These are phyloP conservation scores for Dryadula phaetusa DNA, from an alignment of 2,888 invertebrate genomes.

Conservation along the genomic window DNA sequence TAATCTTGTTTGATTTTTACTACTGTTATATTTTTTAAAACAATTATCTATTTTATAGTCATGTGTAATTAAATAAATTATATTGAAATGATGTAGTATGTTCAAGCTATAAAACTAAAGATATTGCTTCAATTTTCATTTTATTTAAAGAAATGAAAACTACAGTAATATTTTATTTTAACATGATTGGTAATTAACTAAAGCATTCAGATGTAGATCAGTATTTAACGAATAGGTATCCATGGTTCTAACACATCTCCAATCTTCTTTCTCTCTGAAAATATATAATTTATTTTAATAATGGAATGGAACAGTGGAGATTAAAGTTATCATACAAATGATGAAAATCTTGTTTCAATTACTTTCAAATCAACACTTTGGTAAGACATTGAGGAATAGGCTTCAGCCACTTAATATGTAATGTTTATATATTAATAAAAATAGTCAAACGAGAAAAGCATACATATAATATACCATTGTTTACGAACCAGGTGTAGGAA, in stretches of 20 bases:
- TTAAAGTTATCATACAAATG: no score
- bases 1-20: no score
- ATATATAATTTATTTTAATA: slow-evolving; percentile 46
- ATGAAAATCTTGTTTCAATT: no score
- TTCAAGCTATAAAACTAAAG: background rate
- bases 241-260: slow-evolving; percentile 86
- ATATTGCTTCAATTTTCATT: background rate
- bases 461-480: slow-evolving; percentile 3
- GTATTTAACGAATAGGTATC: slow-evolving; percentile 87
- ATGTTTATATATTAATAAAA: no score
- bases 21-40: no score
- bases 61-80: no score
- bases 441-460: no score
- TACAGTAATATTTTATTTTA: background rate
- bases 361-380: no score
- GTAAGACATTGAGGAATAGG: no score
- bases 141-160: slow-evolving; percentile 20
- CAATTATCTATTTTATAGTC: no score
- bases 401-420: no score
- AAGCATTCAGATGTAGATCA: slow-evolving; percentile 6
- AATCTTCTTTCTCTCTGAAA: slow-evolving; percentile 86
- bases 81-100: background rate
- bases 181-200: slow-evolving; percentile 27
- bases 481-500: slow-evolving; percentile 84
- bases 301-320: no score